These are phyloP conservation scores for Luffia ferchaultella DNA, from an alignment of 2,888 invertebrate genomes.

Conservation along the genomic window DNA sequence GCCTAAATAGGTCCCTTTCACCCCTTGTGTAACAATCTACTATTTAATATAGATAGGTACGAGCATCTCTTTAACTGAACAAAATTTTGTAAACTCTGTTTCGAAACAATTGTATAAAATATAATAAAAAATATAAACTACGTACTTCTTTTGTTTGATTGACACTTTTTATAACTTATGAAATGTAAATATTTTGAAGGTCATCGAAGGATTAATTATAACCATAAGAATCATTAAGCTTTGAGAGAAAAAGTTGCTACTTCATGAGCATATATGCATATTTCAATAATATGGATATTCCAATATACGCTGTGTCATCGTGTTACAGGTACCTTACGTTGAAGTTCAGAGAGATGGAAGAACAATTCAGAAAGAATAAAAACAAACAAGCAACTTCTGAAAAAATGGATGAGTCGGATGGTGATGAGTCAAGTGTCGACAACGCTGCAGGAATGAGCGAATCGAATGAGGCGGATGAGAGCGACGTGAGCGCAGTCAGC, in stretches of 20 bases:
- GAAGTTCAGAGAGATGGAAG: constrained; percentile 89
- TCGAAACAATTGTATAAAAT: no score
- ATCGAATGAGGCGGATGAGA: constrained; percentile 15
- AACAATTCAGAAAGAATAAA: constrained; percentile 77
- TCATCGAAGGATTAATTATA: no score
- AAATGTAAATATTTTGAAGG: no score
- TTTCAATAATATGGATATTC: background rate
- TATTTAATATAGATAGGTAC: no score
- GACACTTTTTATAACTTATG: no score
- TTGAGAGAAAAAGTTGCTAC: background rate
- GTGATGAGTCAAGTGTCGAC: constrained; percentile 27
- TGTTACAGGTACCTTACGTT: constrained; percentile 75
- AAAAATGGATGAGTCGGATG: constrained; percentile 20
- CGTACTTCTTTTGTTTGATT: no score
- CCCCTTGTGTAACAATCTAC: no score
- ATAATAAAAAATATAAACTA: no score
- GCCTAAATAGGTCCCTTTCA: no score
- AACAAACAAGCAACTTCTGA: constrained; percentile 35
- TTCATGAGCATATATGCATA: background rate
- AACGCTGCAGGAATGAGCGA: constrained; percentile 24
- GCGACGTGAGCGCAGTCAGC: constrained; percentile 24
- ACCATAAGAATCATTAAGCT: background rate
- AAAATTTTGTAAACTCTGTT: no score
- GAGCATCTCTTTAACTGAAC: no score
- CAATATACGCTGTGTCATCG: background rate